Evolutionary conservation across 2,113 vertebrate species (phyloP).

Genomic region (Tor tambroides): DNA sequence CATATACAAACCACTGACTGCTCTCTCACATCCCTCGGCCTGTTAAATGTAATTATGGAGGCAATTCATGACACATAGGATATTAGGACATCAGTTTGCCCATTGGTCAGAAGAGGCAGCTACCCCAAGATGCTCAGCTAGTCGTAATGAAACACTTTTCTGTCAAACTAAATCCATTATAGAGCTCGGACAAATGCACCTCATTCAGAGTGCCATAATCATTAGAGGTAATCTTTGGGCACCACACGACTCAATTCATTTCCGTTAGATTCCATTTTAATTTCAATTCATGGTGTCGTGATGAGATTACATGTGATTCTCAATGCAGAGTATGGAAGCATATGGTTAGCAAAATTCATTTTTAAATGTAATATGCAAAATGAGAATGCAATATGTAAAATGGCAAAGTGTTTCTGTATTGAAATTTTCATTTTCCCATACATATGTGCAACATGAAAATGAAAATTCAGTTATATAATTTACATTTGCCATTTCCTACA

Average conservation of each 20-base stretch:
- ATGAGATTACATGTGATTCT: not conserved
- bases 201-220: not conserved
- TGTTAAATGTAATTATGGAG: conserved; percentile 33
- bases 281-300: not conserved
- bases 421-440: no score
- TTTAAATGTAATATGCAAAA: no score
- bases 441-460: no score
- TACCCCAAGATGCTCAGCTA: conserved; percentile 13
- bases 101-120: not conserved
- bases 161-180: conserved; percentile 53
- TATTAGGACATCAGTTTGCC: not conserved
- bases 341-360: no score
- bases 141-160: conserved; percentile 48
- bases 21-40: not conserved
- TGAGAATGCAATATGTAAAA: no score
- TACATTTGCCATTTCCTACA: no score
- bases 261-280: not conserved
- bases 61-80: conserved; percentile 1
- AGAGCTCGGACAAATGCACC: conserved; percentile 30
- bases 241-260: not conserved
- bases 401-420: no score
- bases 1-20: not conserved
- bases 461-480: no score
- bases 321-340: not conserved
- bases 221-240: not conserved